phyloP scores from a whole-genome alignment of 2,797 vertebrate species.

The Pangasius macronema region DNA sequence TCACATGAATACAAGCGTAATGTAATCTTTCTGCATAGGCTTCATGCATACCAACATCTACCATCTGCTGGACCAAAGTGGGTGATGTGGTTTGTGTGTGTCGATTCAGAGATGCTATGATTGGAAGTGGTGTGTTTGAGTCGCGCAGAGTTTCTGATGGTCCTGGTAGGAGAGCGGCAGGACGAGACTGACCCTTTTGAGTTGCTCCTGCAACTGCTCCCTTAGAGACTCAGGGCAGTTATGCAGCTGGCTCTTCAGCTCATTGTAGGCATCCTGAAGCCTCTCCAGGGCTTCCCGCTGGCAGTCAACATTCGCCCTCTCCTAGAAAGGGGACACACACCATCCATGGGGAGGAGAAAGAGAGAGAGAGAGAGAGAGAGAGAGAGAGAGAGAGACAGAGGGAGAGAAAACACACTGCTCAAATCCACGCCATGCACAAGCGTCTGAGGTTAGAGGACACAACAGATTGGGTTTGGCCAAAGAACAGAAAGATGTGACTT shows the following conservation, averaged over 20 bases:
- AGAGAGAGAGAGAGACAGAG: conserved; percentile 26
- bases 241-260: conserved; percentile 94
- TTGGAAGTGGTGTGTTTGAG: not conserved
- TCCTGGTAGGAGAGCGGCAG: conserved; percentile 47
- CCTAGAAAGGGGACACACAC: conserved; percentile 82
- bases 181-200: conserved; percentile 90
- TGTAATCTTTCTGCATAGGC: not conserved
- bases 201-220: conserved; percentile 94
- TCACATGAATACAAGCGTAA: not conserved
- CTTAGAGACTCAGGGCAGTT: conserved; percentile 95
- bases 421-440: conserved; percentile 72
- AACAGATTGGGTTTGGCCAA: conserved; percentile 42
- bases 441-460: conserved; percentile 54
- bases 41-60: conserved; percentile 19
- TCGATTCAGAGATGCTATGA: not conserved
- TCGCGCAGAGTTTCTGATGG: conserved; percentile 50
- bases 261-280: conserved; percentile 87
- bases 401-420: conserved; percentile 63
- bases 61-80: conserved; percentile 3
- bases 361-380: conserved; percentile 48
- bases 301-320: conserved; percentile 91
- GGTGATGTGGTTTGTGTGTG: not conserved
- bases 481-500: conserved; percentile 40
- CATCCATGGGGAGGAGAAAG: conserved; percentile 47
- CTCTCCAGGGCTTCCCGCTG: conserved; percentile 90